Evolutionary conservation across 2,113 vertebrate genomes (phyloP).

Genomic region (Acanthochromis polyacanthus): DNA sequence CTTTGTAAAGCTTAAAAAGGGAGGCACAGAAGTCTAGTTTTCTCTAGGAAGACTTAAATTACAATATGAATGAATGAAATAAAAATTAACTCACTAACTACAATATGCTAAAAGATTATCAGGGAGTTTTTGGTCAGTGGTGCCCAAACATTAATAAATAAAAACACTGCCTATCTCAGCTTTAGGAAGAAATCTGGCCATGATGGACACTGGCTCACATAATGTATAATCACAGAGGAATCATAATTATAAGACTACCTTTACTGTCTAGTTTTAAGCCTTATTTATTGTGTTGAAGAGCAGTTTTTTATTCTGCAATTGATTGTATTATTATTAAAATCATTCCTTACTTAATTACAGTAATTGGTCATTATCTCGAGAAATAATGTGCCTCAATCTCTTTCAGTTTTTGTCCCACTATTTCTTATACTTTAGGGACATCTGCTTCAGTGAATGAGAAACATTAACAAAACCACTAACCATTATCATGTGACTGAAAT

Average conservation of each 20-base stretch:
- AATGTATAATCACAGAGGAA: constrained; percentile 5
- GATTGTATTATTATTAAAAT: too few relatives aligned
- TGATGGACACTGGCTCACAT: neutral
- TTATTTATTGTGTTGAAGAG: neutral
- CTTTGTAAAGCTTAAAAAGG: too few relatives aligned
- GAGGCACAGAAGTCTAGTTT: too few relatives aligned
- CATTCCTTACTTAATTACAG: neutral
- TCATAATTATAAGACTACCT: neutral
- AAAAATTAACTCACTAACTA: too few relatives aligned
- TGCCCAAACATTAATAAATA: too few relatives aligned
- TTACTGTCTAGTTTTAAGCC: neutral
- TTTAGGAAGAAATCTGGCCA: neutral
- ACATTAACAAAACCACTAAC: neutral
- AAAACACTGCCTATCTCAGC: too few relatives aligned
- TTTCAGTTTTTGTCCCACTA: neutral
- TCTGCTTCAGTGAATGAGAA: neutral
- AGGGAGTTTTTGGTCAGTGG: too few relatives aligned
- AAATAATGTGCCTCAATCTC: constrained; percentile 1
- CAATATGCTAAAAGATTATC: too few relatives aligned
- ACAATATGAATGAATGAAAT: too few relatives aligned
- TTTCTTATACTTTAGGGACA: neutral
- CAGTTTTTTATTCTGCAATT: too few relatives aligned
- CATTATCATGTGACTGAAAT: neutral
- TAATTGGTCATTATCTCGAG: neutral
- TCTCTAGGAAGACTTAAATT: too few relatives aligned